These are phyloP conservation scores for Zaprionus kolodkinae DNA, from an alignment of 1,140 invertebrate species.

Conservation along the genomic window DNA sequence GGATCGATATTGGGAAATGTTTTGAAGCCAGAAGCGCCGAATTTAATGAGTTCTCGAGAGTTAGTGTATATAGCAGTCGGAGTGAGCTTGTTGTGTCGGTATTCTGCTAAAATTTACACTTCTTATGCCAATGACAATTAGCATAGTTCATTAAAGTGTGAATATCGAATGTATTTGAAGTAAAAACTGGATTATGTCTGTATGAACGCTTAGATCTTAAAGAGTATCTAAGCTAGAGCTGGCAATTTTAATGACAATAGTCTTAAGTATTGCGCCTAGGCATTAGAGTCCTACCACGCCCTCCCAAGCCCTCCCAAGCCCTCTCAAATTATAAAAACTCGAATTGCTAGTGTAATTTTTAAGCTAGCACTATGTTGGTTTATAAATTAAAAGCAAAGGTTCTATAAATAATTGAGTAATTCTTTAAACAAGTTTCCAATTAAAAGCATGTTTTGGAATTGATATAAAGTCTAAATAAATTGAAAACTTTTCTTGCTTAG, in stretches of 20 bases:
- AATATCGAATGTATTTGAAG: no score
- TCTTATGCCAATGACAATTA: slow-evolving; percentile 29
- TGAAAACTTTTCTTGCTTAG: background rate
- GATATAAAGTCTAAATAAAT: background rate
- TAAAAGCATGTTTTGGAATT: background rate
- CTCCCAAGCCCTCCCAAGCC: no score
- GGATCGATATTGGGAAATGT: background rate
- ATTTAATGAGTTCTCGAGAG: slow-evolving; percentile 11
- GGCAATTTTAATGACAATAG: no score
- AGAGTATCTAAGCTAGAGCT: no score
- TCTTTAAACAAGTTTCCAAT: background rate
- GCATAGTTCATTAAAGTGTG: slow-evolving; percentile 1
- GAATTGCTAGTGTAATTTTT: background rate
- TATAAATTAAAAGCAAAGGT: no score
- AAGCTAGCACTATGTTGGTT: no score
- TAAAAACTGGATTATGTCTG: no score
- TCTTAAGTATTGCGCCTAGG: no score
- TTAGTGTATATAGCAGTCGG: background rate
- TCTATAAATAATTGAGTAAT: background rate
- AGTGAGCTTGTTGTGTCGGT: background rate
- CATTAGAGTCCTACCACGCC: no score
- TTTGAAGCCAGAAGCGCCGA: slow-evolving; percentile 7
- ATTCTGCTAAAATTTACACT: slow-evolving; percentile 6
- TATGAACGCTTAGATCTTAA: no score
- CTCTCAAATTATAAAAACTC: no score